Percentiles rank a stretch among this genome's conserved stretches.
phyloP scores from a whole-genome alignment of 2,888 invertebrate species.

The Eupelmus urozonus region DNA sequence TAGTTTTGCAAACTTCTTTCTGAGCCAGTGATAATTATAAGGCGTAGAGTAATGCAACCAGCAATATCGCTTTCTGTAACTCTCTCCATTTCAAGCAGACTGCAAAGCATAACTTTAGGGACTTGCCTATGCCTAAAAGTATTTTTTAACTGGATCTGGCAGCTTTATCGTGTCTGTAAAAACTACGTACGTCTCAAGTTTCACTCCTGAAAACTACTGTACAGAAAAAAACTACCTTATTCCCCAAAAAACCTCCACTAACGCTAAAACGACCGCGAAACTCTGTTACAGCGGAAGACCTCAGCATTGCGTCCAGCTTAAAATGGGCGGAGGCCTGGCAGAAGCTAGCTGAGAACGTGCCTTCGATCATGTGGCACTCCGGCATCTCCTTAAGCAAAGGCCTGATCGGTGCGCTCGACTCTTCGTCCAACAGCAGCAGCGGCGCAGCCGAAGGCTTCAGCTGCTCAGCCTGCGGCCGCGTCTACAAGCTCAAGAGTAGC shows the following conservation, averaged over 20 bases:
- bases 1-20: no score
- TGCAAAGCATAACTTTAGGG: background rate
- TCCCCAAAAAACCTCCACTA: no score
- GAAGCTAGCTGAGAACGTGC: slow-evolving; percentile 66
- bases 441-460: slow-evolving; percentile 78
- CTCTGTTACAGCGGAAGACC: slow-evolving; percentile 82
- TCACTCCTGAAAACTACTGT: no score
- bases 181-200: background rate
- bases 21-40: no score
- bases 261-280: no score
- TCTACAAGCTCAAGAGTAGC: slow-evolving; percentile 75
- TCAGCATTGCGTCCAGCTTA: slow-evolving; percentile 85
- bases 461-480: slow-evolving; percentile 87
- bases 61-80: background rate
- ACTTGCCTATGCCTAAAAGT: background rate
- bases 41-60: no score
- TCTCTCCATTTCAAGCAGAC: slow-evolving; percentile 9
- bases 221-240: no score
- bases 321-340: slow-evolving; percentile 84
- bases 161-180: background rate
- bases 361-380: slow-evolving; percentile 75
- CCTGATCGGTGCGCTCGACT: slow-evolving; percentile 54
- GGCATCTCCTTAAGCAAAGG: slow-evolving; percentile 70
- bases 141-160: background rate
- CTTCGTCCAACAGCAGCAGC: slow-evolving; percentile 10